phyloP scores from a whole-genome alignment of 2,888 invertebrate species.

The Eupelmus urozonus region DNA sequence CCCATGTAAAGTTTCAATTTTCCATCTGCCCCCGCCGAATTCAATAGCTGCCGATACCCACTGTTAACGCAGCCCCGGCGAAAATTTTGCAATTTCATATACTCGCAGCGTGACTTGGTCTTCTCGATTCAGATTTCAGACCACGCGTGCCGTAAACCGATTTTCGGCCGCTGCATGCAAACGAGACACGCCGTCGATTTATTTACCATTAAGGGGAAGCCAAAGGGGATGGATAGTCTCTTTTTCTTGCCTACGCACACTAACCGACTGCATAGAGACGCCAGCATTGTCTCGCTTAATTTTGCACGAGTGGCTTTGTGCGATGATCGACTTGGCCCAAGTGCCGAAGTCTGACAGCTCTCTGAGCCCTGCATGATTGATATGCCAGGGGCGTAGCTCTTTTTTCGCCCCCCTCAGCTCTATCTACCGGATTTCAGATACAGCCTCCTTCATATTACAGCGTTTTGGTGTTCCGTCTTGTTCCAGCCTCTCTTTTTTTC shows the following conservation, averaged over 20 bases:
- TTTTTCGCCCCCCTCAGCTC: not conserved
- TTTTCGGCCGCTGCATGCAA: conserved; percentile 21
- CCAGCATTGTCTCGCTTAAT: conserved; percentile 52
- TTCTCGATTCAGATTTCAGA: conserved; percentile 30
- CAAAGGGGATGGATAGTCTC: not conserved
- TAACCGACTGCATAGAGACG: no score
- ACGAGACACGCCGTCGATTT: conserved; percentile 34
- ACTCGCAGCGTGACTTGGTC: not conserved
- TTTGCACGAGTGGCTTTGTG: conserved; percentile 13
- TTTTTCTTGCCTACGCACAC: no score
- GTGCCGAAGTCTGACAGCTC: conserved; percentile 63
- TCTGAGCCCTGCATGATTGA: conserved; percentile 69
- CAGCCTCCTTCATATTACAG: not conserved
- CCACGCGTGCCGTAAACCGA: conserved; percentile 15
- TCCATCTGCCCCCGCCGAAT: no score
- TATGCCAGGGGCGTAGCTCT: no score
- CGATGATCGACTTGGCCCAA: no score
- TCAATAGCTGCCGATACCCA: no score
- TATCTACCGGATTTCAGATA: not conserved
- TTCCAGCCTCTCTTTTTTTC: not conserved
- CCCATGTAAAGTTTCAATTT: conserved; percentile 13
- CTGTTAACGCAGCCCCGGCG: not conserved
- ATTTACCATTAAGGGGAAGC: conserved; percentile 44
- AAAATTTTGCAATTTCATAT: conserved; percentile 20
- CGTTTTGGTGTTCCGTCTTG: conserved; percentile 18